phyloP scores from a whole-genome alignment of 1,140 invertebrate species.

The Drosophila trapezifrons region DNA sequence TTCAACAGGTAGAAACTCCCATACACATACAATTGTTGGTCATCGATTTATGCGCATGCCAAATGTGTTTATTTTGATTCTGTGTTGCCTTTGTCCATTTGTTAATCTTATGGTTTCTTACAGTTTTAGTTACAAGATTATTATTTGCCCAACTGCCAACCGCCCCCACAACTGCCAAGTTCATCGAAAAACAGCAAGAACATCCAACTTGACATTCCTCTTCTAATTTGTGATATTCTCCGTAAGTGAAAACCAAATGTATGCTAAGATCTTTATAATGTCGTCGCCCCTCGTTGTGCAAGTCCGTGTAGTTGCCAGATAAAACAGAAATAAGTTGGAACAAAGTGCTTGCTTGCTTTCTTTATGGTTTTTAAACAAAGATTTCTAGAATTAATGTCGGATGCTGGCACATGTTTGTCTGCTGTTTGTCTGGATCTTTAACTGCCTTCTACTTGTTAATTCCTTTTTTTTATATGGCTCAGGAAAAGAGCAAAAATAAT shows the following conservation, averaged over 20 bases:
- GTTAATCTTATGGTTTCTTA: slow-evolving; percentile 57
- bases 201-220: slow-evolving; percentile 19
- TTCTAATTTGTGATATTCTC: slow-evolving; percentile 33
- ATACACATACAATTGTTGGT: slow-evolving; percentile 10
- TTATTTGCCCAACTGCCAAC: slow-evolving; percentile 31
- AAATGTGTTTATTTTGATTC: slow-evolving; percentile 30
- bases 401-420: slow-evolving; percentile 6
- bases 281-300: slow-evolving; percentile 14
- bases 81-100: slow-evolving; percentile 21
- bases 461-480: background rate
- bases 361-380: slow-evolving; percentile 32
- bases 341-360: slow-evolving; percentile 18
- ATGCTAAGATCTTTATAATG: slow-evolving; percentile 7
- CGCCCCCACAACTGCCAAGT: slow-evolving; percentile 15
- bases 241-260: slow-evolving; percentile 25
- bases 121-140: slow-evolving; percentile 69
- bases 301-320: slow-evolving; percentile 20
- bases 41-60: slow-evolving; percentile 21
- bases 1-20: slow-evolving; percentile 75
- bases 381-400: background rate
- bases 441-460: background rate
- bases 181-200: slow-evolving; percentile 8
- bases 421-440: slow-evolving; percentile 2
- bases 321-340: slow-evolving; percentile 21
- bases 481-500: too few species aligned